These are phyloP conservation scores for Cerceris ruficornis DNA, from an alignment of 2,888 invertebrate species.

Conservation along the genomic window DNA sequence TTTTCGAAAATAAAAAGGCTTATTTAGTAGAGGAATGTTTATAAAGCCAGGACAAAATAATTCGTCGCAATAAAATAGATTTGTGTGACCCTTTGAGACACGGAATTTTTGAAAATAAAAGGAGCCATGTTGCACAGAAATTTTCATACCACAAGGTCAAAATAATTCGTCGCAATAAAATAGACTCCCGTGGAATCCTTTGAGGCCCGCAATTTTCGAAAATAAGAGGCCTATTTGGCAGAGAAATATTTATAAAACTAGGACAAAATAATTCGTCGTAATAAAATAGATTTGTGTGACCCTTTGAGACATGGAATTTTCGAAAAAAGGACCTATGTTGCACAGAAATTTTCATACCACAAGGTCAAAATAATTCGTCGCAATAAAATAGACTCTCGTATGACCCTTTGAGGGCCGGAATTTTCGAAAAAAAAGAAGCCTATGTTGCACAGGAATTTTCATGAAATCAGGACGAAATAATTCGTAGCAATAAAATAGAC, in stretches of 20 bases:
- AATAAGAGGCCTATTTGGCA: not conserved
- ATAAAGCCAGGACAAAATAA: too few relatives aligned
- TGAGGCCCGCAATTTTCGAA: not conserved
- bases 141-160: not conserved
- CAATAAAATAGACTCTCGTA: too few relatives aligned
- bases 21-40: too few relatives aligned
- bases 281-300: not conserved
- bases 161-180: not conserved
- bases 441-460: not conserved
- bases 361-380: too few relatives aligned
- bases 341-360: too few relatives aligned
- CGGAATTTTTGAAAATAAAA: not conserved
- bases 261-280: not conserved
- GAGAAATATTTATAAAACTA: not conserved
- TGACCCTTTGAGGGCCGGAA: too few relatives aligned
- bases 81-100: too few relatives aligned
- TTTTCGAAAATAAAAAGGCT: not conserved
- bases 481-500: not conserved
- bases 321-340: not conserved
- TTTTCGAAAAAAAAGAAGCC: not conserved
- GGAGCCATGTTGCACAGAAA: not conserved
- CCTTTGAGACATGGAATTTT: not conserved
- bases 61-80: too few relatives aligned
- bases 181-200: not conserved
- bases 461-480: not conserved